Base-by-base conservation (phyloP, 2,888 invertebrate species). In the Chrysolina oricalcia region DNA sequence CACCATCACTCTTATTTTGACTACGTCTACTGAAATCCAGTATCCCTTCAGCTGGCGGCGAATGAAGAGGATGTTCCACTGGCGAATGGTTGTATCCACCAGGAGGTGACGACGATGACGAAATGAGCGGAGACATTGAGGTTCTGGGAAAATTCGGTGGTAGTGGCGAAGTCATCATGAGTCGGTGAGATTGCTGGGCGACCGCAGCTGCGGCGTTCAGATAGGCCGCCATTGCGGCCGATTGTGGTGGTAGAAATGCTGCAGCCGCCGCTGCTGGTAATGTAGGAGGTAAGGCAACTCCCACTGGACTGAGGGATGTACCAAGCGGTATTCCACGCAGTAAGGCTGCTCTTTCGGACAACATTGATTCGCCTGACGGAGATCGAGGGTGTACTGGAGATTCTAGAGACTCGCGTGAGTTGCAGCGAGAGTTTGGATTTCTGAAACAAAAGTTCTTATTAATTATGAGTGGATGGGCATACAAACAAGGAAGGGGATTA, bases 191-290 rank as follows among this genome's bases (percentile, higher is more conserved):
- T 82, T 93, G 93, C 73, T 93, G 93, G 35, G 90, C 91, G 0
- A 93, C 93, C 2, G 93, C 93, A 23, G 87, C 88, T 1, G 85
- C 86, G 4, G 94, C 94, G 75, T 93, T 93, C 72, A 95, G 91
- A 87, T 95, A 95, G 8, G 95, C 95, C 27, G 95, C 95, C 90
- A 95, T 94, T 2, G 95, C 95, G 2, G 95, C 95, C 5, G 95
- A 94, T 87, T 95, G 95, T 41, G 94, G 93, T 21, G 95, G 95
- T 82, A 95, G 87, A 21, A 94, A 90, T 15, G 92, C 91, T 27
- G 91, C 91, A 19, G 75, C 74, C 13, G 91, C 91, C 11, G 93
- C 92, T 35, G 93, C 92, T 50, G 93, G 93, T 82, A 94, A 89
- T 2, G 94, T 93, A 8, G 93, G 92, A 0, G 93, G 92, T 79